These are phyloP conservation scores for Myocastor coypus DNA, from an alignment of 2,113 vertebrate genomes.

Conservation along the genomic window DNA sequence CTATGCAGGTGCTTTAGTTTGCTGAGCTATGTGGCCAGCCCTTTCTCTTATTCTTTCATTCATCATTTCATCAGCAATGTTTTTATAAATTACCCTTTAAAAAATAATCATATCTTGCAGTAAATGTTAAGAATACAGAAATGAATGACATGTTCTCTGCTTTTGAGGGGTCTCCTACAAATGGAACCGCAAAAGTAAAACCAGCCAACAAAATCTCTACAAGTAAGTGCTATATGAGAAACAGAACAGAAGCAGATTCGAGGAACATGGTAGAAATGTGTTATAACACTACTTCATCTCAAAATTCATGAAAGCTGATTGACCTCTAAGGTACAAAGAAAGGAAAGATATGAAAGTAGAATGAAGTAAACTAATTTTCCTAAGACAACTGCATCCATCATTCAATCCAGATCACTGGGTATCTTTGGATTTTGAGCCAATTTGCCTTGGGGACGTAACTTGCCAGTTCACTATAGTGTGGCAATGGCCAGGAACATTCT, in stretches of 20 bases:
- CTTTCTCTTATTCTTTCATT: not conserved
- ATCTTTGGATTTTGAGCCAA: not conserved
- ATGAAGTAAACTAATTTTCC: not conserved
- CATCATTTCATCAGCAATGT: not conserved
- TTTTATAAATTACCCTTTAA: not conserved
- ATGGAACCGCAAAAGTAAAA: not conserved
- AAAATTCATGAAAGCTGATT: not conserved
- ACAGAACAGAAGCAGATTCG: not conserved
- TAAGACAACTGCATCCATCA: not conserved
- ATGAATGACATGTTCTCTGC: not conserved
- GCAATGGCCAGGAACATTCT: not conserved
- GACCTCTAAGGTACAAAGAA: not conserved
- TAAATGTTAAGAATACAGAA: conserved; percentile 42
- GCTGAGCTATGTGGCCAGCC: no score
- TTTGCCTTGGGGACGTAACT: not conserved
- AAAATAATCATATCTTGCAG: not conserved
- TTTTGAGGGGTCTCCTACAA: not conserved
- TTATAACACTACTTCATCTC: not conserved
- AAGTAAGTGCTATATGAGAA: not conserved
- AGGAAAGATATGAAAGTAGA: no score
- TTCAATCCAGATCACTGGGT: not conserved
- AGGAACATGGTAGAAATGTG: not conserved
- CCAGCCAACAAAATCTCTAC: not conserved
- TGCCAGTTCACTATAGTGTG: not conserved
- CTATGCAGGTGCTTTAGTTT: no score